Conservation (phyloP, 2,888 invertebrate species). For the Rhingia campestris region DNA sequence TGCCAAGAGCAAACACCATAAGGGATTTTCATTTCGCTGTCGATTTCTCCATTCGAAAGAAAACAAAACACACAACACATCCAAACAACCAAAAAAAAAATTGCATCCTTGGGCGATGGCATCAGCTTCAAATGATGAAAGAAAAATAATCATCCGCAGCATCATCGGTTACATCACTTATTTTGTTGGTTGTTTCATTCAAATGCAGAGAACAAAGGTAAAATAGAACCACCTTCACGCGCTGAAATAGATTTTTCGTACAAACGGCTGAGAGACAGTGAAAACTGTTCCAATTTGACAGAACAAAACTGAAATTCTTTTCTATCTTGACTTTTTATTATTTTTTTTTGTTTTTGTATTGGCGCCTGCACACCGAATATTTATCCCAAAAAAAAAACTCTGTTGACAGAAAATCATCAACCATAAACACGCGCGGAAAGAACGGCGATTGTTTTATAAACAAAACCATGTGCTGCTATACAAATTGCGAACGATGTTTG, state of each 20-base stretch:
- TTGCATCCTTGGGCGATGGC: constrained; percentile 50
- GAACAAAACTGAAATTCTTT: too few species aligned
- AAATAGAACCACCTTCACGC: constrained; percentile 36
- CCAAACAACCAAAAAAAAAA: constrained; percentile 42
- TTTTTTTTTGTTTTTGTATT: constrained; percentile 19
- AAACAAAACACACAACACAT: constrained; percentile 19
- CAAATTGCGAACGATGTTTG: too few species aligned
- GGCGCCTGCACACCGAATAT: constrained; percentile 2
- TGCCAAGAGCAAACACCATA: constrained; percentile 14
- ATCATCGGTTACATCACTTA: constrained; percentile 49
- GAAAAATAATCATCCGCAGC: constrained; percentile 45
- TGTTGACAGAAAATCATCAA: constrained; percentile 46
- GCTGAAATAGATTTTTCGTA: too few species aligned
- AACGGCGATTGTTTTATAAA: too few species aligned
- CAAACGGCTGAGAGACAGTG: not conserved
- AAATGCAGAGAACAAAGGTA: constrained; percentile 13
- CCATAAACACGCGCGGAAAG: not conserved
- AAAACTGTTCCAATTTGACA: not conserved
- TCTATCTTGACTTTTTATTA: too few species aligned
- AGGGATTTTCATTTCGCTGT: constrained; percentile 38
- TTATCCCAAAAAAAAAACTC: not conserved
- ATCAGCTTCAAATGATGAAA: constrained; percentile 38
- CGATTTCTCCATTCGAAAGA: constrained; percentile 10
- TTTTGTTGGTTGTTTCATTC: not conserved
- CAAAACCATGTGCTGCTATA: too few species aligned